Evolutionary conservation across 1,140 invertebrate genomes (phyloP).

Genomic region (Cyclargus thomasi): DNA sequence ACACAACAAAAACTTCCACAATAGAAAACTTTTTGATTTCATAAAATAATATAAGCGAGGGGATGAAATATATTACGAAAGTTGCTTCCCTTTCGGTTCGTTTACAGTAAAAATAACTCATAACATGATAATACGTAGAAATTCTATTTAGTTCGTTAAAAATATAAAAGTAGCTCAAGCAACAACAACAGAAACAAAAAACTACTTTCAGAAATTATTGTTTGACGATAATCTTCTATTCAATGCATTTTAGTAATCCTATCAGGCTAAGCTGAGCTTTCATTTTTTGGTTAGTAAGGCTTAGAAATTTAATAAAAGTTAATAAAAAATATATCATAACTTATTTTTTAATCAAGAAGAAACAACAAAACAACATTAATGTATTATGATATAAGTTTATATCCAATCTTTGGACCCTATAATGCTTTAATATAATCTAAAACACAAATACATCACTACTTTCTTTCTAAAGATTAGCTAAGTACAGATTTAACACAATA

Average conservation of each 20-base stretch:
- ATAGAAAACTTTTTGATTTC: background rate
- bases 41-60: background rate
- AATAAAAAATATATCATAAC: background rate
- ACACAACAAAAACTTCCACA: slow-evolving; percentile 1
- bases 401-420: slow-evolving; percentile 77
- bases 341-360: slow-evolving; percentile 12
- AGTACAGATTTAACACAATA: slow-evolving; percentile 47
- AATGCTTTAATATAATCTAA: slow-evolving; percentile 76
- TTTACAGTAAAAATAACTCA: background rate
- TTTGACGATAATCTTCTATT: too few species aligned
- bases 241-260: too few species aligned
- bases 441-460: slow-evolving; percentile 73
- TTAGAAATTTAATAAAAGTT: slow-evolving; percentile 6
- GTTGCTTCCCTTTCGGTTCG: background rate
- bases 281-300: background rate
- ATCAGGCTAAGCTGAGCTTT: background rate
- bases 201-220: too few species aligned
- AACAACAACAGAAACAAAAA: too few species aligned
- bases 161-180: background rate
- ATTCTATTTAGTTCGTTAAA: background rate
- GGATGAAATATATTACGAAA: background rate
- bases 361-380: slow-evolving; percentile 62
- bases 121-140: background rate
- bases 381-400: slow-evolving; percentile 75
- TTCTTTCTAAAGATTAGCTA: slow-evolving; percentile 49